phyloP scores from a whole-genome alignment of 2,113 vertebrate genomes.

The Zosterops hypoxanthus region DNA sequence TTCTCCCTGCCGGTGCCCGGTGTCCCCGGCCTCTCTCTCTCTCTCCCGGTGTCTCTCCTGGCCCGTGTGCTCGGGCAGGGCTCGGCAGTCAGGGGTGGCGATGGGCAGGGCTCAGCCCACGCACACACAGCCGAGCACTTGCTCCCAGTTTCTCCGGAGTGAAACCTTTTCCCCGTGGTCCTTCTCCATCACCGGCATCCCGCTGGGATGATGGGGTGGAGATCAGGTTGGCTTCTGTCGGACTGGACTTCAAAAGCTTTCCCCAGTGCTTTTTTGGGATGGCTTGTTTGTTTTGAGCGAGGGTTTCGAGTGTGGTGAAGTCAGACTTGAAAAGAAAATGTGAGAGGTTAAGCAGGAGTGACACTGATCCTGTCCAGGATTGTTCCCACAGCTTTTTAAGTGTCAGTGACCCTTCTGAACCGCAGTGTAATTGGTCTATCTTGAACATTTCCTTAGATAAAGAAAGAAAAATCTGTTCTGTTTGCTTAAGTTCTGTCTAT shows the following conservation, averaged over 20 bases:
- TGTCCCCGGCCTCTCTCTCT: no score
- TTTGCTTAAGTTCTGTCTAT: not conserved
- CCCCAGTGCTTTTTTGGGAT: not conserved
- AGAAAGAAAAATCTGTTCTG: not conserved
- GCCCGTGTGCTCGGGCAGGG: not conserved
- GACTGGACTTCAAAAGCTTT: not conserved
- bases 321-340: not conserved
- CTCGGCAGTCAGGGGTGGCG: accelerated
- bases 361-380: not conserved
- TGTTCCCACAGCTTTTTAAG: not conserved
- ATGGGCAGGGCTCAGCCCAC: not conserved
- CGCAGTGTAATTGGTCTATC: not conserved
- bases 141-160: accelerated
- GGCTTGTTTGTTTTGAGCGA: not conserved
- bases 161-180: not conserved
- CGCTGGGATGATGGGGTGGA: not conserved
- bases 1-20: not conserved
- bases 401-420: not conserved
- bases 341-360: not conserved
- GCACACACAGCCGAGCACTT: accelerated
- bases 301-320: not conserved
- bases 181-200: not conserved
- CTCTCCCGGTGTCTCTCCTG: not conserved
- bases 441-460: not conserved
- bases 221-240: not conserved